Conservation (phyloP, 30 jellyfish, hydroid and myxozoan genomes). For the Pelagia noctiluca region DNA sequence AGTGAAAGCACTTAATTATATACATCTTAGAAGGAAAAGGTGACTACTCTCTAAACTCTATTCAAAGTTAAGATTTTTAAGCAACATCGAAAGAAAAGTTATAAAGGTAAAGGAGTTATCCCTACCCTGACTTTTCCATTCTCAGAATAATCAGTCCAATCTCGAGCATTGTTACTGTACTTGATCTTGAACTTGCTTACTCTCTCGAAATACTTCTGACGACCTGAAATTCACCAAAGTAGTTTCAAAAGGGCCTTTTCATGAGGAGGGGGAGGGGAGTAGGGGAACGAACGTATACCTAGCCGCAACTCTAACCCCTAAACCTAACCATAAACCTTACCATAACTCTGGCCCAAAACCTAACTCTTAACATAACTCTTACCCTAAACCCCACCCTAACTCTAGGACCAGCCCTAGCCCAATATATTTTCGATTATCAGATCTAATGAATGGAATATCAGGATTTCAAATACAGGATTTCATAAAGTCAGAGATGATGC, state of each 20-base stretch:
- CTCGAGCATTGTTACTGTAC: conserved; percentile 80
- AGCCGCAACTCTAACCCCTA: neutral
- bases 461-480: too few species aligned
- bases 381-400: too few species aligned
- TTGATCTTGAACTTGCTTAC: conserved; percentile 75
- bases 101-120: neutral
- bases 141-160: conserved; percentile 62
- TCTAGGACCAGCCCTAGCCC: too few species aligned
- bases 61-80: neutral
- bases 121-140: conserved; percentile 38
- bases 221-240: conserved; percentile 41
- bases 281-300: too few species aligned
- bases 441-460: too few species aligned
- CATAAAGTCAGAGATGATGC: too few species aligned
- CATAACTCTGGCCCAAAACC: neutral
- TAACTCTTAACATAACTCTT: too few species aligned
- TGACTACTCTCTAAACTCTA: neutral
- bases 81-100: neutral
- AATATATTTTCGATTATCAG: too few species aligned
- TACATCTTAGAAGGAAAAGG: neutral
- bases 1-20: neutral
- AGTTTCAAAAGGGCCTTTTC: too few species aligned
- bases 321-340: too few species aligned
- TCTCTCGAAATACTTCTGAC: conserved; percentile 78
- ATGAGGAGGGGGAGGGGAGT: too few species aligned